Evolutionary conservation across 2,797 vertebrate genomes (phyloP), one percentile per base, ranked within the genome.

Genomic region (Cottoperca gobio): DNA sequence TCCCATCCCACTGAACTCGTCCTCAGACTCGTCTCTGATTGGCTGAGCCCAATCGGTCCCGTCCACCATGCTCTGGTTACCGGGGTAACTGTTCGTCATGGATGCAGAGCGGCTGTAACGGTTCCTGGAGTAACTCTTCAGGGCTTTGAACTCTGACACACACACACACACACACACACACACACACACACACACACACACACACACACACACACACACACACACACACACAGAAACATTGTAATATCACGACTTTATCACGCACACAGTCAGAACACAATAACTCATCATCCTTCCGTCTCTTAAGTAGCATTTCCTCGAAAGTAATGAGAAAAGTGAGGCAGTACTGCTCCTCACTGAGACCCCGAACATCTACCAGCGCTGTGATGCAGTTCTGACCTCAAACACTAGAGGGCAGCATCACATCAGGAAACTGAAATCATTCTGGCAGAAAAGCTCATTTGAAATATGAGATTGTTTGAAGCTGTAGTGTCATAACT

Each of bases 1-100:
- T 5, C 96, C 98, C 4, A 96, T 95, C 23, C 97, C 97, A 17
- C 97, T 99, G 87, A 95, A 97, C 45, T 96, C 95, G 0, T 93
- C 93, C 79, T 95, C 95, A 12, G 94, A 85, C 0, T 64, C 91
- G 0, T 84, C 82, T 66, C 12, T 14, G 1, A 52, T 53, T 40
- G 61, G 62, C 42, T 81, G 53, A 43, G 48, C 24, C 72, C 80
- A 64, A 21, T 8, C 0, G 3, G 45, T 33, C 1, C 35, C 54
- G 3, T 9, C 85, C 59, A 2, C 65, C 43, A 49, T 28, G 91
- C 92, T 96, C 72, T 88, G 45, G 90, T 97, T 98, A 21, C 81
- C 92, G 0, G 80, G 92, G 87, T 91, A 92, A 12, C 89, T 69
- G 7, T 95, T 88, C 24, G 88, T 76, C 52, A 94, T 61, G 24